Conservation (phyloP, 2,113 vertebrate species). For the Hippolais icterina region DNA sequence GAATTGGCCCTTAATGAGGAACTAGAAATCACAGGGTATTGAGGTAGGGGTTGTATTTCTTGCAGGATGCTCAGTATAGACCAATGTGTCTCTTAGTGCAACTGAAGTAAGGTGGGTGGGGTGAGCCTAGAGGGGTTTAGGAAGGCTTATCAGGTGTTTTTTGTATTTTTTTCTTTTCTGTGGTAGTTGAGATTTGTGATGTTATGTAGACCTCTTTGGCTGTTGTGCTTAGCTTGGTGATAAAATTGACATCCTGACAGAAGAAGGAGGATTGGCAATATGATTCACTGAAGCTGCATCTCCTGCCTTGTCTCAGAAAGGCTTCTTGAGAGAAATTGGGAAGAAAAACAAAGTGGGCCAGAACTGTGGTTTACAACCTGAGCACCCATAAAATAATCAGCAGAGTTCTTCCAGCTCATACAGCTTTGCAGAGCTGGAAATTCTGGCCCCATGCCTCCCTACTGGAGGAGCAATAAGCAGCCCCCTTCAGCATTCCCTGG, state of each 20-base stretch:
- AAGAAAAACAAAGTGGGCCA: not conserved
- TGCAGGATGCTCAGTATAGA: not conserved
- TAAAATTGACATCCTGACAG: not conserved
- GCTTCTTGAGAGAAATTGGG: not conserved
- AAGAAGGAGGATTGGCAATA: not conserved
- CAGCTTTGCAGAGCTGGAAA: not conserved
- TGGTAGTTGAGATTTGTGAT: not conserved
- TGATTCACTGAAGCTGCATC: not conserved
- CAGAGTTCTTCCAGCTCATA: not conserved
- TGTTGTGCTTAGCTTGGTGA: not conserved
- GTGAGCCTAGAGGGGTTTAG: not conserved
- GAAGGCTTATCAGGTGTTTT: accelerated
- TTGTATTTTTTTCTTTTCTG: not conserved
- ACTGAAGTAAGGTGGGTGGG: not conserved
- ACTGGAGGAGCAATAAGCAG: not conserved
- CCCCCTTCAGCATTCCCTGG: not conserved
- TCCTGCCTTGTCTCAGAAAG: not conserved
- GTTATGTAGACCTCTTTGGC: not conserved
- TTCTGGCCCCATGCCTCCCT: not conserved
- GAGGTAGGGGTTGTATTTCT: not conserved
- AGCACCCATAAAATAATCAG: not conserved
- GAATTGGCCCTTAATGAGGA: not conserved
- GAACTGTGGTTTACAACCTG: not conserved
- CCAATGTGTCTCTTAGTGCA: not conserved
- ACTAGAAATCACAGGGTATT: not conserved